Evolutionary conservation across 1,140 invertebrate genomes (phyloP), one percentile per base, ranked within the genome.

Genomic region (Penaeus chinensis): DNA sequence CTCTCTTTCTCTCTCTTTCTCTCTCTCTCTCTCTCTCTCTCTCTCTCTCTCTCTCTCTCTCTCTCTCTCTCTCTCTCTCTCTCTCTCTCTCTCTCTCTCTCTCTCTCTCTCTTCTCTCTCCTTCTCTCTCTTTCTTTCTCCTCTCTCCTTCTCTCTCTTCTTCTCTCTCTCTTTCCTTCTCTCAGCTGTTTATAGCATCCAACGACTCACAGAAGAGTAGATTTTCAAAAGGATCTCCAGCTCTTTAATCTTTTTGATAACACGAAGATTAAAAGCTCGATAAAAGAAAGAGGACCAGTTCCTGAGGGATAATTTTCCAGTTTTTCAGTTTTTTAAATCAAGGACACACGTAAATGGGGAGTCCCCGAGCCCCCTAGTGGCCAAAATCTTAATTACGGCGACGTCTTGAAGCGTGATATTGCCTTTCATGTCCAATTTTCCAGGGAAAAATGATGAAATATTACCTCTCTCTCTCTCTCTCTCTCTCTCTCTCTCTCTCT

Each of bases 371-470:
- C 82, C 37, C 61, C 62, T 76, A 24, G 71, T 24, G 82, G 71
- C 69, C 82, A 24, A 84, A 76, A 76, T 84, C 82, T 84, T 84
- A 84, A 84, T 84, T 84, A 84, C 82, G 47, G 42, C 42, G 20
- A 32, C 24, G 82, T 84, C 69, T 84, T 76, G 69, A 76, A 84
- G 69, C 82, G 82, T 84, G 82, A 84, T 84, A 84, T 84, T 84
- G 82, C 82, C 60, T 84, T 84, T 84, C 82, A 76, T 76, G 82
- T 84, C 71, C 71, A 84, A 84, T 76, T 76, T 84, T 76, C 82
- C 42, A 42, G 54, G 54, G 82, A 84, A 84, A 84, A 84, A 84
- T 84, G 82, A 83, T 84, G 82, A 84, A 54, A 76, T 76, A 84
- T 84, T 84, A 37, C 82, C 66, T 47, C 54, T 60, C n/a, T 32